A percentile compares a stretch with the other conserved stretches of the same genome.
Conservation (phyloP, 2,888 invertebrate genomes). For the Prosapia bicincta region DNA sequence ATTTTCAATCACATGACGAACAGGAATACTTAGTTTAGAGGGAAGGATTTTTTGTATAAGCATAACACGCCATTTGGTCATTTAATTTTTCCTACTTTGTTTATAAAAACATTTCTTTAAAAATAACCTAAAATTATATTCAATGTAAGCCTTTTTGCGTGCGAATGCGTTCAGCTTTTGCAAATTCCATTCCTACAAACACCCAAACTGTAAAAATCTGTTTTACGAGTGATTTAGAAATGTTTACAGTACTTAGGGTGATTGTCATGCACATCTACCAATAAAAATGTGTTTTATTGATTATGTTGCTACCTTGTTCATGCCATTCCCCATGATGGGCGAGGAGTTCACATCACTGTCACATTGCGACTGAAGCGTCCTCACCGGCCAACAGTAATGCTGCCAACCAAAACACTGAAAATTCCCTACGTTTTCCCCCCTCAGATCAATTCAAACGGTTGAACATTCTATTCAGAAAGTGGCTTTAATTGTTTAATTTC, state of each 20-base stretch:
- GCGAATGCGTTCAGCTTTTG: too few relatives aligned
- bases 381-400: background rate
- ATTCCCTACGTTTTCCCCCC: background rate
- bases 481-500: too few relatives aligned
- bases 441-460: background rate
- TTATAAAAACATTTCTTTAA: too few relatives aligned
- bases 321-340: conserved; percentile 2
- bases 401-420: background rate
- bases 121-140: background rate
- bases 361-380: background rate
- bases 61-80: too few relatives aligned
- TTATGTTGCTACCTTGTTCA: background rate
- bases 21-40: too few relatives aligned
- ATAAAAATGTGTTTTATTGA: background rate
- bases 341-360: background rate
- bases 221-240: background rate
- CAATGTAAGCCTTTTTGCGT: too few relatives aligned
- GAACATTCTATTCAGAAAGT: too few relatives aligned
- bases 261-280: background rate
- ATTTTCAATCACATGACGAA: too few relatives aligned
- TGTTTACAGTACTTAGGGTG: background rate
- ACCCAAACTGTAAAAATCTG: background rate
- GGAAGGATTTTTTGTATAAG: too few relatives aligned
- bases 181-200: background rate
- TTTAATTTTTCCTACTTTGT: too few relatives aligned